Conservation (phyloP, 2,888 invertebrate genomes). For the Aleiodes alternator region DNA sequence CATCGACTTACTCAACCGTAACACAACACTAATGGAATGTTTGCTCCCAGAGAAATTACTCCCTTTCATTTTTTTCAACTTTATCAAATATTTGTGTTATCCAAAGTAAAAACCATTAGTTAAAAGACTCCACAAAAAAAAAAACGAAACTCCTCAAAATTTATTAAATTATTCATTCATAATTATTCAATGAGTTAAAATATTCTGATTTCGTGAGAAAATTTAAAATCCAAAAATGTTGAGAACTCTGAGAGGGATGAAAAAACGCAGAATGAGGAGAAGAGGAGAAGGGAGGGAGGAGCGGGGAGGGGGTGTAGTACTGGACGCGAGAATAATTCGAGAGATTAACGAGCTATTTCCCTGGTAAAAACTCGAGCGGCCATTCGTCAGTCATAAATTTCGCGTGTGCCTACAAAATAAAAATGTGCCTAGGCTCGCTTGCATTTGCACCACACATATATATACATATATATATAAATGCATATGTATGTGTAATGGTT, state of each 20-base stretch:
- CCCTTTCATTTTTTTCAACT: too few relatives aligned
- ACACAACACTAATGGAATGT: too few relatives aligned
- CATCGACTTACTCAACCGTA: too few relatives aligned
- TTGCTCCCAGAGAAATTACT: too few relatives aligned
- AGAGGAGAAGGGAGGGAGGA: neutral
- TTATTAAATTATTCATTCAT: too few relatives aligned
- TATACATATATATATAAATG: constrained; percentile 25
- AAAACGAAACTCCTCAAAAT: too few relatives aligned
- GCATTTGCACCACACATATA: constrained; percentile 39
- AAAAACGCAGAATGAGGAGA: neutral
- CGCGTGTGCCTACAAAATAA: constrained; percentile 65
- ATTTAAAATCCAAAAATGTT: constrained; percentile 19
- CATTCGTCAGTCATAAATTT: constrained; percentile 71
- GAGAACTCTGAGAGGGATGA: neutral
- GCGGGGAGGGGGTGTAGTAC: constrained; percentile 49
- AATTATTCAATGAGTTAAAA: neutral
- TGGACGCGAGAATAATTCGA: constrained; percentile 69
- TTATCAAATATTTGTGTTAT: too few relatives aligned
- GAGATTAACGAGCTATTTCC: constrained; percentile 71
- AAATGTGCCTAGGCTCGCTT: constrained; percentile 56
- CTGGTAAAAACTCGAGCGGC: constrained; percentile 65
- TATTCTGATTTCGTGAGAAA: constrained; percentile 6
- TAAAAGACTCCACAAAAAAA: too few relatives aligned
- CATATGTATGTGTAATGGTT: too few relatives aligned
- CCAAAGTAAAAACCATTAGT: too few relatives aligned